phyloP scores from a whole-genome alignment of 2,113 vertebrate species.

The Crocuta crocuta region DNA sequence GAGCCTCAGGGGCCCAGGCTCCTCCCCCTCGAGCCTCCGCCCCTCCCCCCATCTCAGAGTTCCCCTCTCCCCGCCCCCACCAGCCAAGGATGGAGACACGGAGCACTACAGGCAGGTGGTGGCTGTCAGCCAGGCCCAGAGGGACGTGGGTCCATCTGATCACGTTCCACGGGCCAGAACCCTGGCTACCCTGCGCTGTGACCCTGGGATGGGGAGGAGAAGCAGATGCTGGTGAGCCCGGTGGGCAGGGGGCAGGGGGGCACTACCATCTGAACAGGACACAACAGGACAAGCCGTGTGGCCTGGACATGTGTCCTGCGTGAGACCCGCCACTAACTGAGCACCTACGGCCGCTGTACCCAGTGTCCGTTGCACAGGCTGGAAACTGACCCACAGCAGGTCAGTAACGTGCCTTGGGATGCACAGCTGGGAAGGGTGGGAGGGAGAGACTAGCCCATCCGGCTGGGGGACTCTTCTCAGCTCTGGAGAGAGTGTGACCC shows the following conservation, averaged over 20 bases:
- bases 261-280: no score
- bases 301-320: background rate
- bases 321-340: rapidly evolving
- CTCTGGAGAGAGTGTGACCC: background rate
- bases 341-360: background rate
- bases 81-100: background rate
- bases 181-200: rapidly evolving
- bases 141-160: rapidly evolving
- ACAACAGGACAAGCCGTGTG: background rate
- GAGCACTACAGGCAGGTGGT: no score
- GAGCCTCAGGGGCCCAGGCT: background rate
- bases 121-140: background rate
- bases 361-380: no score
- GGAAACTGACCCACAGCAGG: background rate
- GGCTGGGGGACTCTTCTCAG: background rate
- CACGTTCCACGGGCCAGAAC: no score
- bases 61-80: background rate
- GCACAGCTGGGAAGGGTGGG: background rate
- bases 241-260: no score
- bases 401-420: background rate
- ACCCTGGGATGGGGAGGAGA: background rate
- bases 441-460: no score
- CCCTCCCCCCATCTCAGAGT: background rate
- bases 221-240: background rate
- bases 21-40: background rate